Evolutionary conservation across 23 tunicate species (phyloP).

Genomic region (Diplosoma virens): DNA sequence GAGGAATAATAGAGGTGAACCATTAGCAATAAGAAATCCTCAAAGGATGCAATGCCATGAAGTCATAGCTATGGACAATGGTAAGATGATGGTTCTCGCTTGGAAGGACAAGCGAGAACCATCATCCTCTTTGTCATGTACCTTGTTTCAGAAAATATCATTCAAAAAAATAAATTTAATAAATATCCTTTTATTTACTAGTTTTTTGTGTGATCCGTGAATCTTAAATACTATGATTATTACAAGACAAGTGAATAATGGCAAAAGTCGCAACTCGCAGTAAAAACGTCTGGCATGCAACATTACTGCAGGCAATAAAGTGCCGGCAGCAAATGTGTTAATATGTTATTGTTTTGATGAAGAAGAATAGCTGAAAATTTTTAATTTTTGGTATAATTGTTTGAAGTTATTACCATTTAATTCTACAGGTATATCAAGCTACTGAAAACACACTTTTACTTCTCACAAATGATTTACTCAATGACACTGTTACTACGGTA

Average conservation of each 20-base stretch:
- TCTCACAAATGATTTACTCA: not conserved
- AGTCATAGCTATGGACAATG: not conserved
- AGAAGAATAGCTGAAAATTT: too few species aligned
- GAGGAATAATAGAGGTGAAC: too few species aligned
- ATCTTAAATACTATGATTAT: too few species aligned
- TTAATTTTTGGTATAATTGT: too few species aligned
- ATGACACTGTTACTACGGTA: constrained; percentile 2
- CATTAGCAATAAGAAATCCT: not conserved
- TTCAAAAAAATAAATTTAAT: too few species aligned
- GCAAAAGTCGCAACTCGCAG: too few species aligned
- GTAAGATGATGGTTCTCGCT: not conserved
- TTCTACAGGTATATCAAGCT: not conserved
- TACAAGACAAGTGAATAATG: not conserved
- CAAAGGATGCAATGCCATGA: not conserved
- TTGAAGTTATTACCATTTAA: not conserved
- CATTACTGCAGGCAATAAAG: too few species aligned
- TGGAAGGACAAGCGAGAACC: constrained; percentile 1
- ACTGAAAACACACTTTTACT: not conserved
- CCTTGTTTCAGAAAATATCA: too few species aligned
- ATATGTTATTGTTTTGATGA: too few species aligned
- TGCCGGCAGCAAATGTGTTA: too few species aligned
- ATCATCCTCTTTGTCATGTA: too few species aligned
- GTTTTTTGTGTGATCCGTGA: not conserved
- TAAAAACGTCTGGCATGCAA: too few species aligned
- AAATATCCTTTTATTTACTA: not conserved